phyloP scores from a whole-genome alignment of 2,113 vertebrate genomes.

The Ariopsis seemanni region DNA sequence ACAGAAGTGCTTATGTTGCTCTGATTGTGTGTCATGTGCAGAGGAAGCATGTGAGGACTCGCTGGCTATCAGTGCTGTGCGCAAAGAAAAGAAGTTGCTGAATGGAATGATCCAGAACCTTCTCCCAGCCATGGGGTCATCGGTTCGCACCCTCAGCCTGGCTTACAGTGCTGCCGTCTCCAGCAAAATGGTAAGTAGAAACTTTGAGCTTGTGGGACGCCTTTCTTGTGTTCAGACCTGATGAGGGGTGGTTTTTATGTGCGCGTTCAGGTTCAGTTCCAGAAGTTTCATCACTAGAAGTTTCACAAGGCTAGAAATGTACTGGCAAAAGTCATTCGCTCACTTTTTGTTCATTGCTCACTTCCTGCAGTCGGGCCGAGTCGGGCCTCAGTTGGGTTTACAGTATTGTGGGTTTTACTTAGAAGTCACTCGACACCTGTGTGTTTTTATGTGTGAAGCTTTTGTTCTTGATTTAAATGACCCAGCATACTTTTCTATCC shows the following conservation, averaged over 20 bases:
- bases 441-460: too few relatives aligned
- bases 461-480: too few relatives aligned
- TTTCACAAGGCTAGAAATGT: background rate
- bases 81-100: slow-evolving; percentile 87
- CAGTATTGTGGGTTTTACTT: background rate
- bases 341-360: background rate
- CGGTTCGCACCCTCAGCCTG: slow-evolving; percentile 88
- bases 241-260: background rate
- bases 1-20: background rate
- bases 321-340: background rate
- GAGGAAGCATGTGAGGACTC: slow-evolving; percentile 80
- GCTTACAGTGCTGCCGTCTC: slow-evolving; percentile 91
- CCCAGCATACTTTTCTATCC: too few relatives aligned
- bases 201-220: background rate
- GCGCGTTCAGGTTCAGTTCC: background rate
- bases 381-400: background rate
- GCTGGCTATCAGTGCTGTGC: slow-evolving; percentile 79
- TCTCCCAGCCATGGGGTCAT: slow-evolving; percentile 83
- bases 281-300: background rate
- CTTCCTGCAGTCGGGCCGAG: background rate
- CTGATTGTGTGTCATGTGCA: slow-evolving; percentile 52
- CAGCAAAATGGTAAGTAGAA: slow-evolving; percentile 88
- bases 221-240: background rate
- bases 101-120: slow-evolving; percentile 90
- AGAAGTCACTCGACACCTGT: background rate